A percentile compares a stretch with the other conserved stretches of the same genome.
Conservation (phyloP, 2,888 invertebrate species). For the Diplolepis rosae region DNA sequence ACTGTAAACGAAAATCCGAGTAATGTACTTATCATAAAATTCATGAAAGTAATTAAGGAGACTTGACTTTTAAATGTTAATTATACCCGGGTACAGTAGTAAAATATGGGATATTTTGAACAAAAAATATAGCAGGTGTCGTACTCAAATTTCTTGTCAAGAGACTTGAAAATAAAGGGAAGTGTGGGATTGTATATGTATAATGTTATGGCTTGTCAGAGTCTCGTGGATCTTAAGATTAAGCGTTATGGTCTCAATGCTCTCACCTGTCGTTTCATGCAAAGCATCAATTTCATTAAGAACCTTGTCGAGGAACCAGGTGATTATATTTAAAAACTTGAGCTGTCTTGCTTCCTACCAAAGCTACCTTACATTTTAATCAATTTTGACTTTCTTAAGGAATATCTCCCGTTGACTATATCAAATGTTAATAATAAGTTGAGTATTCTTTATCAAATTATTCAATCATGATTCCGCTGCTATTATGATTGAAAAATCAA, state of each 20-base stretch:
- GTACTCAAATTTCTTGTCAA: neutral
- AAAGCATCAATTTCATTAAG: neutral
- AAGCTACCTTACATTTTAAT: neutral
- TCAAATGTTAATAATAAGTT: too few relatives aligned
- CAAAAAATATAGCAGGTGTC: neutral
- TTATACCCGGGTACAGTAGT: neutral
- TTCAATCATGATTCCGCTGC: too few relatives aligned
- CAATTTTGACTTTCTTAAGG: slow-evolving; percentile 33
- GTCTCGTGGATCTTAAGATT: neutral
- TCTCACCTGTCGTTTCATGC: slow-evolving; percentile 5
- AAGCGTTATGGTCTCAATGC: neutral
- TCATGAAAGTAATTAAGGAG: neutral
- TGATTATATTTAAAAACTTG: neutral
- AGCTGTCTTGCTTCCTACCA: neutral
- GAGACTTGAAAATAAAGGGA: neutral
- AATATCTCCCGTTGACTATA: neutral
- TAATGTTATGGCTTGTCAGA: neutral
- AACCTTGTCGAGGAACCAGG: neutral
- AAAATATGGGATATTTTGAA: neutral
- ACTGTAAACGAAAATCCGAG: neutral
- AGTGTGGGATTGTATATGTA: neutral
- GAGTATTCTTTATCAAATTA: too few relatives aligned
- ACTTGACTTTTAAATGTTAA: neutral
- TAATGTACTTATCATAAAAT: neutral
- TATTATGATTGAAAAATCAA: neutral